Evolutionary conservation across 2,113 vertebrate genomes (phyloP).

Genomic region (Tenebrosternarchus preto): DNA sequence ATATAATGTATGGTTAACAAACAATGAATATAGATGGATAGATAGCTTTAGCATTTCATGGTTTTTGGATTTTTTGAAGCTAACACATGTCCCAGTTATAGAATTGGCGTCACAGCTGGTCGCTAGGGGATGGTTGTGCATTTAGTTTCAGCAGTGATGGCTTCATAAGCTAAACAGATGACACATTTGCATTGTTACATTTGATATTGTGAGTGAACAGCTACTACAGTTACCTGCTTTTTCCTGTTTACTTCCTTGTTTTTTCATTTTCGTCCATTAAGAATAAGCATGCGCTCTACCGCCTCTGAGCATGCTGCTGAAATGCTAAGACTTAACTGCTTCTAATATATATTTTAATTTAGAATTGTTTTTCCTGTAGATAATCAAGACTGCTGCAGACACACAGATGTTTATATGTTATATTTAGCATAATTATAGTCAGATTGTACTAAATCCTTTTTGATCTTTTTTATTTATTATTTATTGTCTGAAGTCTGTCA

Average conservation of each 20-base stretch:
- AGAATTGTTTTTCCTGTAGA: too few relatives aligned
- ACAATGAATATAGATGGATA: neutral
- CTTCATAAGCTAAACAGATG: neutral
- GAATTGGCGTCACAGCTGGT: neutral
- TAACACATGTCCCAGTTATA: neutral
- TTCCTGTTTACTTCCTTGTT: neutral
- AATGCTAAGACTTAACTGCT: neutral
- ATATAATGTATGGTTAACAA: neutral
- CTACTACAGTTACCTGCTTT: neutral
- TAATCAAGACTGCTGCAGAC: too few relatives aligned
- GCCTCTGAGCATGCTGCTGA: neutral
- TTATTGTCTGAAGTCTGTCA: neutral
- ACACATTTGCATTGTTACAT: too few relatives aligned
- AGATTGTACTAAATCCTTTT: too few relatives aligned
- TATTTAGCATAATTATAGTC: too few relatives aligned
- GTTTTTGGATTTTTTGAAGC: neutral
- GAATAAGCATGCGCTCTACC: neutral
- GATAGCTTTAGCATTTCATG: too few relatives aligned
- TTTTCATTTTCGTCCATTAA: neutral
- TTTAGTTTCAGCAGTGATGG: neutral
- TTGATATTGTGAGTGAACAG: neutral
- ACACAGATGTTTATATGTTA: too few relatives aligned
- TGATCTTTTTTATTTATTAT: too few relatives aligned
- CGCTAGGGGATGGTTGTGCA: neutral
- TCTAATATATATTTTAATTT: too few relatives aligned